Evolutionary conservation across 2,888 invertebrate species (phyloP).

Genomic region (Isotomurus palustris): DNA sequence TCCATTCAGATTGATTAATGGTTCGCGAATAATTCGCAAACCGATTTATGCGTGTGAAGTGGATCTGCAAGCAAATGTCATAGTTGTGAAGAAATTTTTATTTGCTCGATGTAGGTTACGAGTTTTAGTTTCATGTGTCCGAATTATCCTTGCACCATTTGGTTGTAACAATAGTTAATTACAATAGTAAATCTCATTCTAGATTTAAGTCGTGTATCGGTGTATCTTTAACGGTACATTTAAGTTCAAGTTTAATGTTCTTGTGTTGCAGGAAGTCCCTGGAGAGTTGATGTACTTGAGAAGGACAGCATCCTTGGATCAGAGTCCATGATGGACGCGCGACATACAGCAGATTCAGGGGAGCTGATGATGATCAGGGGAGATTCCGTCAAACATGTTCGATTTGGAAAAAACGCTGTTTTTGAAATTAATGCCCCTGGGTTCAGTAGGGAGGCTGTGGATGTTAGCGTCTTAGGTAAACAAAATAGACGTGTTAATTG

Average conservation of each 20-base stretch:
- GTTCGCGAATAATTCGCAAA: no score
- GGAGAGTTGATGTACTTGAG: slow-evolving; percentile 85
- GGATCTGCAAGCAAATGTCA: no score
- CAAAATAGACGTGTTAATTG: background rate
- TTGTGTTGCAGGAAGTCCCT: slow-evolving; percentile 72
- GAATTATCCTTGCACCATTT: no score
- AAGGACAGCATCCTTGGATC: slow-evolving; percentile 51
- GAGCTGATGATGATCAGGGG: slow-evolving; percentile 36
- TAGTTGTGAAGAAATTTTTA: no score
- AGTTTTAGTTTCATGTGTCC: no score
- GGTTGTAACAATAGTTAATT: no score
- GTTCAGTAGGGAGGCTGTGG: slow-evolving; percentile 56
- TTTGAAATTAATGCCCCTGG: slow-evolving; percentile 78
- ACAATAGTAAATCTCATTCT: background rate
- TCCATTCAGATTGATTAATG: no score
- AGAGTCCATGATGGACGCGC: slow-evolving; percentile 48
- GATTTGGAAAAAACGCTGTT: slow-evolving; percentile 80
- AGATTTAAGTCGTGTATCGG: no score
- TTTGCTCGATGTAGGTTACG: no score
- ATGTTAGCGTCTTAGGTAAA: slow-evolving; percentile 58
- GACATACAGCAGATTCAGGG: slow-evolving; percentile 33
- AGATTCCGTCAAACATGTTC: slow-evolving; percentile 62
- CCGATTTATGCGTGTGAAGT: no score
- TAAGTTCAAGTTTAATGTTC: background rate
- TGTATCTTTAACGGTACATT: background rate